Evolutionary conservation across 2,797 vertebrate genomes (phyloP).

Genomic region (Hozukius guyotensis): DNA sequence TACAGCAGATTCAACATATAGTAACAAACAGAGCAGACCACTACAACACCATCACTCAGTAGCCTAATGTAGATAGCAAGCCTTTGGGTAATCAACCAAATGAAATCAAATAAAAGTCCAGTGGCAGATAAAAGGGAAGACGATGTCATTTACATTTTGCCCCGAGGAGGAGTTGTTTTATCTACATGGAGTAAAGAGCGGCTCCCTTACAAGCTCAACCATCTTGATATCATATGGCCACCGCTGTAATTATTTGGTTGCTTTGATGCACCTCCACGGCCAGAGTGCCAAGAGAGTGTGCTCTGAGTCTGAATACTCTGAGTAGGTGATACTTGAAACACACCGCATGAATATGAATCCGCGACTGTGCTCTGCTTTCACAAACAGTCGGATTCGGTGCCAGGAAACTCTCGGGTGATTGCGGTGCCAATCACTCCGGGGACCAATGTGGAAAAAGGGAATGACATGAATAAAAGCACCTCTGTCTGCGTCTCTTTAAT

Average conservation of each 20-base stretch:
- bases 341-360: constrained; percentile 69
- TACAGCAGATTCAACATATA: background rate
- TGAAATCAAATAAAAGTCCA: constrained; percentile 19
- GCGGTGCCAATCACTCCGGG: constrained; percentile 63
- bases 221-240: constrained; percentile 46
- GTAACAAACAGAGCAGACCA: background rate
- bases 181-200: constrained; percentile 20
- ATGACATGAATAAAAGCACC: constrained; percentile 45
- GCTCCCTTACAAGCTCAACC: constrained; percentile 40
- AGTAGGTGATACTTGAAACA: constrained; percentile 70
- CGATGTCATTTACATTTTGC: constrained; percentile 38
- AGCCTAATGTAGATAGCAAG: constrained; percentile 2
- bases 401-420: constrained; percentile 59
- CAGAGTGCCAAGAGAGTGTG: constrained; percentile 46
- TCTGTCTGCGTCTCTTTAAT: constrained; percentile 37
- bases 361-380: constrained; percentile 59
- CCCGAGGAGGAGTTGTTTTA: constrained; percentile 47
- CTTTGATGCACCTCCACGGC: constrained; percentile 74
- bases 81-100: constrained; percentile 23
- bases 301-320: constrained; percentile 58
- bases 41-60: background rate
- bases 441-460: constrained; percentile 16
- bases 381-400: constrained; percentile 56
- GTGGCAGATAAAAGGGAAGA: constrained; percentile 42
- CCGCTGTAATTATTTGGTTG: constrained; percentile 66